These are phyloP conservation scores for Aethina tumida DNA, from an alignment of 1,140 invertebrate genomes.

Conservation along the genomic window DNA sequence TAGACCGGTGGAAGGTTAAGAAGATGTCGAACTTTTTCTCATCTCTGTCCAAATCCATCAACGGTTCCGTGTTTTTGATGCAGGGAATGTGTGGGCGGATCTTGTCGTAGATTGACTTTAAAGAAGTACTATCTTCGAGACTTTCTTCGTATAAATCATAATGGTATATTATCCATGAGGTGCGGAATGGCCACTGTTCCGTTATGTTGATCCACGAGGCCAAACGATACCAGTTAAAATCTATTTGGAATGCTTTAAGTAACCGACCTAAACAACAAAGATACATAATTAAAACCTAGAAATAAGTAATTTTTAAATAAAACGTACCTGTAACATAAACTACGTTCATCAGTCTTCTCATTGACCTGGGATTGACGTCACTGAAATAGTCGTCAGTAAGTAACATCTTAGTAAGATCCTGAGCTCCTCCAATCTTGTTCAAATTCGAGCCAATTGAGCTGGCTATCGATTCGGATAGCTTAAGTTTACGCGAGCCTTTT, in stretches of 20 bases:
- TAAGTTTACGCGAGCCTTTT: slow-evolving; percentile 56
- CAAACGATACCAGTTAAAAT: slow-evolving; percentile 97
- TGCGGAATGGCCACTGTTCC: slow-evolving; percentile 96
- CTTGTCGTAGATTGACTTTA: slow-evolving; percentile 90
- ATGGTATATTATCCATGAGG: slow-evolving; percentile 94
- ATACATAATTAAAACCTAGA: slow-evolving; percentile 1
- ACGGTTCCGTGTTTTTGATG: slow-evolving; percentile 77
- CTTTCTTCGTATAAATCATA: slow-evolving; percentile 82
- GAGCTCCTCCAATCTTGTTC: slow-evolving; percentile 59
- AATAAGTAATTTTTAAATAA: slow-evolving; percentile 1
- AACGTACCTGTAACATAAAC: slow-evolving; percentile 82
- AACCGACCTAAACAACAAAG: slow-evolving; percentile 60
- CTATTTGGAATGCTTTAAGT: slow-evolving; percentile 95
- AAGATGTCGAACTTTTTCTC: slow-evolving; percentile 91
- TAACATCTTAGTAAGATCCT: slow-evolving; percentile 75
- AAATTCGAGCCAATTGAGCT: slow-evolving; percentile 82
- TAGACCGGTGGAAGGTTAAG: slow-evolving; percentile 73
- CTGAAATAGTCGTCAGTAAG: slow-evolving; percentile 93
- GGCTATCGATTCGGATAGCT: slow-evolving; percentile 77
- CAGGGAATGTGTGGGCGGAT: slow-evolving; percentile 70
- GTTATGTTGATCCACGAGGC: slow-evolving; percentile 97
- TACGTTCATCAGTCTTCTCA: slow-evolving; percentile 95
- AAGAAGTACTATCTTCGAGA: slow-evolving; percentile 73
- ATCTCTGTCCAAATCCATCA: slow-evolving; percentile 86
- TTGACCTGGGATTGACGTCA: slow-evolving; percentile 94